Evolutionary conservation across 1,140 invertebrate species (phyloP).

Genomic region (Pollicipes pollicipes): DNA sequence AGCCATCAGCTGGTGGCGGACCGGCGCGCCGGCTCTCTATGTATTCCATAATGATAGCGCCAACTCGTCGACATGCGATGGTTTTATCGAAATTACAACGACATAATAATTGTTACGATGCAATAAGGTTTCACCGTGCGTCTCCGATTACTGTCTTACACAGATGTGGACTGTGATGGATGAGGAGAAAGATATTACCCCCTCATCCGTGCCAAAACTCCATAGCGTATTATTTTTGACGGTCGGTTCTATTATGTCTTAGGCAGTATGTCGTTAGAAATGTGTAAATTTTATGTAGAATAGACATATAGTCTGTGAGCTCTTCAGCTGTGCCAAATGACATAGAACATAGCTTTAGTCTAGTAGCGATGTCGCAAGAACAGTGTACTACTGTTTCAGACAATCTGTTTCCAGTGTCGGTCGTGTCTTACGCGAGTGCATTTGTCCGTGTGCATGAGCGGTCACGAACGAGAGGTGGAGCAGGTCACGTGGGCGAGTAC

Average conservation of each 20-base stretch:
- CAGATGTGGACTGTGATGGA: not conserved
- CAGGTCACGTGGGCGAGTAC: not conserved
- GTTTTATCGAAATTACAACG: constrained; percentile 2
- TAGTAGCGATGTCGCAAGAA: not conserved
- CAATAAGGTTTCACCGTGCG: not conserved
- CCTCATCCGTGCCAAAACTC: not conserved
- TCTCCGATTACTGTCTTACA: not conserved
- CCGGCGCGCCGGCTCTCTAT: no score
- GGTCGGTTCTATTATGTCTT: not conserved
- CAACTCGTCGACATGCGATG: not conserved
- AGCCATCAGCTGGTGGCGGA: not conserved
- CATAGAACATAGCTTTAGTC: not conserved
- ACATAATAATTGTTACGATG: constrained; percentile 1
- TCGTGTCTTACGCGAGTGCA: not conserved
- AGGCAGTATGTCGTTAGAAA: not conserved
- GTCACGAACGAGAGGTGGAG: not conserved
- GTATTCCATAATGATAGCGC: not conserved
- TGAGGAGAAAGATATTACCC: not conserved
- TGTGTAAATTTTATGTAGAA: not conserved
- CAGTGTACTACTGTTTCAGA: not conserved
- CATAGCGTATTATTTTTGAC: constrained; percentile 2
- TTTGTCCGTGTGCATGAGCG: not conserved
- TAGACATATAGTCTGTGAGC: not conserved
- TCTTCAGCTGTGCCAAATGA: not conserved
- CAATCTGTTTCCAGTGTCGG: not conserved